Percentiles rank a stretch among this genome's conserved stretches.
Conservation (phyloP, 2,888 invertebrate genomes). For the Nomada ruficornis region DNA sequence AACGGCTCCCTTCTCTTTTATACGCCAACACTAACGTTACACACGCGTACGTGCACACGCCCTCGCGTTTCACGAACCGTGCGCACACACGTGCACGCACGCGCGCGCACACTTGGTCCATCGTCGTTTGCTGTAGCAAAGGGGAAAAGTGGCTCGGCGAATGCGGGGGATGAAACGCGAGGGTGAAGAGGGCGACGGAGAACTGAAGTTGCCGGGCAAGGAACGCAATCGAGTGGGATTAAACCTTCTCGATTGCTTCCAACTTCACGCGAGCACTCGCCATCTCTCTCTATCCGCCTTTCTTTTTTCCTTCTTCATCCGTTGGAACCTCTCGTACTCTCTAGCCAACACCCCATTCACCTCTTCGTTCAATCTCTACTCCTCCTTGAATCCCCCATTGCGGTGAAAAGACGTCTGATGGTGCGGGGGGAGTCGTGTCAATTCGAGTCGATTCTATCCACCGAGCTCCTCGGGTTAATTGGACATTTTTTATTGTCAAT, state of each 20-base stretch:
- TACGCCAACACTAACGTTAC: constrained; percentile 31
- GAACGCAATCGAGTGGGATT: constrained; percentile 83
- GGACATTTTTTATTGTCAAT: constrained; percentile 84
- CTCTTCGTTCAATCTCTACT: constrained; percentile 15
- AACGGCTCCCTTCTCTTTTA: constrained; percentile 63
- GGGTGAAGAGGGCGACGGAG: constrained; percentile 71
- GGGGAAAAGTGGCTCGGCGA: constrained; percentile 72
- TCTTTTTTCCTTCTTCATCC: constrained; percentile 41
- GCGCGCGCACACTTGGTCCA: constrained; percentile 14
- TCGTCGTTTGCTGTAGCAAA: constrained; percentile 66
- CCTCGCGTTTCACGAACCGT: background rate
- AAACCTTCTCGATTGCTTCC: constrained; percentile 83
- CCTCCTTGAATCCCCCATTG: constrained; percentile 50
- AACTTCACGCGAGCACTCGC: constrained; percentile 80
- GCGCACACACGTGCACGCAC: constrained; percentile 3
- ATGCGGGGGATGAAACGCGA: constrained; percentile 66
- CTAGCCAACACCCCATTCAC: constrained; percentile 25
- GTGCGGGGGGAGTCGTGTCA: constrained; percentile 56
- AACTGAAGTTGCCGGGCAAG: constrained; percentile 76
- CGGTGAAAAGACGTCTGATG: constrained; percentile 68
- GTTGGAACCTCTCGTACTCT: constrained; percentile 36
- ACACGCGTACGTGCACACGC: background rate
- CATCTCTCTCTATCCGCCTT: constrained; percentile 12
- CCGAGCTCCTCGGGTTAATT: constrained; percentile 79
- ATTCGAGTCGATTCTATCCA: constrained; percentile 70